Percentiles rank a stretch among this genome's conserved stretches.
These are phyloP conservation scores for Serilophus lunatus DNA, from an alignment of 2,113 vertebrate genomes.

Conservation along the genomic window DNA sequence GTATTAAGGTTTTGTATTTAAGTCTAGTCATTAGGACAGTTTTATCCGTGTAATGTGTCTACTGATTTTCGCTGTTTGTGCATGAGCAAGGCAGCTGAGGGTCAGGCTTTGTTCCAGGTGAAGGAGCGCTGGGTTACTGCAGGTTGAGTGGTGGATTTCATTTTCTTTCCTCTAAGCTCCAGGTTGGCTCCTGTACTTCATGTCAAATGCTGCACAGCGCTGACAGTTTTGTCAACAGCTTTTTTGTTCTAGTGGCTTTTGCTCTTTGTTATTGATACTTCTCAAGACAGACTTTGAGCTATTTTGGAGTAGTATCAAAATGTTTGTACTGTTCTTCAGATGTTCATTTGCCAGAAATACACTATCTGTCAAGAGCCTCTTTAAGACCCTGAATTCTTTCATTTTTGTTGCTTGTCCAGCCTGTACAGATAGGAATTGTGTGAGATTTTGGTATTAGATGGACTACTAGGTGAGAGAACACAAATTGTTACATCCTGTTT, in stretches of 20 bases:
- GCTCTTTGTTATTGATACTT: not conserved
- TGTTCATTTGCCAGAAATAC: slow-evolving; percentile 11
- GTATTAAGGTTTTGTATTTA: not conserved
- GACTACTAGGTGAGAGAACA: not conserved
- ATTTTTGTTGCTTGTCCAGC: not conserved
- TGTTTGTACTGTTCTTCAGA: slow-evolving; percentile 27
- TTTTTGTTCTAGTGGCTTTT: slow-evolving; percentile 20
- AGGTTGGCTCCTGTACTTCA: not conserved
- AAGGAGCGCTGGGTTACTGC: not conserved
- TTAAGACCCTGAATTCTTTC: not conserved
- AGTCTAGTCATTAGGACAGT: not conserved
- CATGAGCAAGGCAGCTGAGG: not conserved
- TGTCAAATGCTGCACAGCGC: not conserved
- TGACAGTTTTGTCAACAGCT: not conserved
- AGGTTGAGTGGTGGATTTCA: not conserved
- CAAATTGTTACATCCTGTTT: not conserved
- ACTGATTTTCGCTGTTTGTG: not conserved
- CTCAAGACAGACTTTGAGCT: slow-evolving; percentile 31
- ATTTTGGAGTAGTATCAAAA: not conserved
- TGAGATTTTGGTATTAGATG: not conserved
- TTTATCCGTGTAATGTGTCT: not conserved
- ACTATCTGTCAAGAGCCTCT: not conserved
- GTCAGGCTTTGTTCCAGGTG: not conserved
- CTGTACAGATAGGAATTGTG: not conserved
- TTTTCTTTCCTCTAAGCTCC: not conserved